Evolutionary conservation across 64 coral and sea anemone genomes (phyloP).

Genomic region (Astreopora myriophthalma): DNA sequence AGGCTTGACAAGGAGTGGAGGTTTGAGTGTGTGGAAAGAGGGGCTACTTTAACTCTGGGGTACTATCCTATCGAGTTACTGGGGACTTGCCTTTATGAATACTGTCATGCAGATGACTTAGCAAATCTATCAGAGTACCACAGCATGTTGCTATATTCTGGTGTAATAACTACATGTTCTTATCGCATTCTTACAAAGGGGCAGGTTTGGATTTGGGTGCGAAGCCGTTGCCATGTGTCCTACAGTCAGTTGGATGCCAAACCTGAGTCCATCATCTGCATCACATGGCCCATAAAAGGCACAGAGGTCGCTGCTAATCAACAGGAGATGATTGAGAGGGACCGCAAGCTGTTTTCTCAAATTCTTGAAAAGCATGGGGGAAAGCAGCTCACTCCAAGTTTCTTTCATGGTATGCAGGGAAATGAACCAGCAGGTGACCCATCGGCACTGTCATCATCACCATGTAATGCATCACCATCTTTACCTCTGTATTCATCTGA

Average conservation of each 20-base stretch:
- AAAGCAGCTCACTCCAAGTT: background rate
- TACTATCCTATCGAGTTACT: slow-evolving; percentile 44
- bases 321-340: background rate
- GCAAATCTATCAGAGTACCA: slow-evolving; percentile 44
- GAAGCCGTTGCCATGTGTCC: slow-evolving; percentile 79
- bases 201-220: slow-evolving; percentile 79
- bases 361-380: slow-evolving; percentile 32
- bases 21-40: slow-evolving; percentile 20
- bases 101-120: slow-evolving; percentile 40
- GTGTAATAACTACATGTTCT: slow-evolving; percentile 56
- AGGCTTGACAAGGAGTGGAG: slow-evolving; percentile 23
- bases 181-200: slow-evolving; percentile 95
- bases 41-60: slow-evolving; percentile 15
- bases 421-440: background rate
- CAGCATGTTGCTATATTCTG: slow-evolving; percentile 31
- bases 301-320: slow-evolving; percentile 59
- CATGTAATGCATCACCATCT: background rate
- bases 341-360: slow-evolving; percentile 29
- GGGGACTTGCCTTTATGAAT: slow-evolving; percentile 31
- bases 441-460: background rate
- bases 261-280: slow-evolving; percentile 84
- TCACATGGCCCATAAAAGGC: slow-evolving; percentile 42
- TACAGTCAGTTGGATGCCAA: slow-evolving; percentile 99
- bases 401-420: background rate
- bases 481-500: background rate